Evolutionary conservation across 2,113 vertebrate genomes (phyloP).

Genomic region (Donacobius atricapilla): DNA sequence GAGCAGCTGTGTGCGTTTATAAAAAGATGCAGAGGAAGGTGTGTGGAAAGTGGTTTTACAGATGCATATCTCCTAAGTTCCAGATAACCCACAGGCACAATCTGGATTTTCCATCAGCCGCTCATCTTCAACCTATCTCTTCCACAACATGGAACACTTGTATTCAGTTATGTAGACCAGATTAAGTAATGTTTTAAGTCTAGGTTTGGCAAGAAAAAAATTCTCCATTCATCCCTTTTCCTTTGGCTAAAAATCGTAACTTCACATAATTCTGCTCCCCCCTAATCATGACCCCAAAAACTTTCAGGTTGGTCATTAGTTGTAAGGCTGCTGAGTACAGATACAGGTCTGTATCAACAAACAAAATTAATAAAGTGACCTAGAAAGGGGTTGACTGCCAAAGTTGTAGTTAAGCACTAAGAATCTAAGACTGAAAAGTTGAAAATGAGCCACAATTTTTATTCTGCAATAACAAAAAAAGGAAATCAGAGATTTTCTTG

Average conservation of each 20-base stretch:
- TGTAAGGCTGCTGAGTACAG: rapidly evolving
- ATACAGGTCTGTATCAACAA: neutral
- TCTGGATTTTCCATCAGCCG: neutral
- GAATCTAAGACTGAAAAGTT: neutral
- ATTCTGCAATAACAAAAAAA: neutral
- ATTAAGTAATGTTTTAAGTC: neutral
- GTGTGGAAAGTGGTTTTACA: neutral
- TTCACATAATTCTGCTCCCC: neutral
- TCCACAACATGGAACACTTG: neutral
- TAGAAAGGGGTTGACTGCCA: neutral
- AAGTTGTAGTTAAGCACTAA: neutral
- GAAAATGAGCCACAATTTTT: neutral
- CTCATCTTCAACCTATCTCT: neutral
- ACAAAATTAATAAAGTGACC: neutral
- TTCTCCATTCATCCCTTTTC: neutral
- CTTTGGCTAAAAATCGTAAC: neutral
- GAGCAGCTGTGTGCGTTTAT: neutral
- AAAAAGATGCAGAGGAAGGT: neutral
- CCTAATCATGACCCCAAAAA: neutral
- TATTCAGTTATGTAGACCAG: neutral
- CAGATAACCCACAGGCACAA: neutral
- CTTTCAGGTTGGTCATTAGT: neutral
- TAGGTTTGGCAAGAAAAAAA: neutral
- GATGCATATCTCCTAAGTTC: neutral
- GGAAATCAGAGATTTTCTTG: neutral